Percentiles rank a stretch among this genome's conserved stretches.
Conservation (phyloP, 2,113 vertebrate species). For the Petaurus breviceps region DNA sequence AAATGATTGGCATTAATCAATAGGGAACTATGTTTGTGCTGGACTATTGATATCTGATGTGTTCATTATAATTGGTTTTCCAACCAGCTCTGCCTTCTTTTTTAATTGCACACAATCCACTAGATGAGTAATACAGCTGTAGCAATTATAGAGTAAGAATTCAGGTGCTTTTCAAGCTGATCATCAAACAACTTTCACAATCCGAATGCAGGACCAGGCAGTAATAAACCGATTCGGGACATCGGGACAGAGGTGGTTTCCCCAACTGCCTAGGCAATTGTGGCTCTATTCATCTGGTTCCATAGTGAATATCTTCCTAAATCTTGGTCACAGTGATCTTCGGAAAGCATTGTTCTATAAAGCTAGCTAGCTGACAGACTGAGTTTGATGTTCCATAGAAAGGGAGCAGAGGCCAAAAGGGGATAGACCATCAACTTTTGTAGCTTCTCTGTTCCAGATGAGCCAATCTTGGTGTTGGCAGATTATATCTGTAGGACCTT, state of each 20-base stretch:
- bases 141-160: neutral
- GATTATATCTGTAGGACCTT: neutral
- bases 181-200: neutral
- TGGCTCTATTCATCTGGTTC: neutral
- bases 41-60: fast-evolving
- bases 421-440: neutral
- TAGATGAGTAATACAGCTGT: neutral
- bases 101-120: neutral
- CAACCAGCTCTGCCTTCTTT: neutral
- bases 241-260: neutral
- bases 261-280: fast-evolving
- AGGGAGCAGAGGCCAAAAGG: neutral
- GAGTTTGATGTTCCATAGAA: neutral
- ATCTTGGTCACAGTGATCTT: neutral
- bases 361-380: neutral
- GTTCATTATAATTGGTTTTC: constrained; percentile 47
- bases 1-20: neutral
- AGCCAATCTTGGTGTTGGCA: neutral
- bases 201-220: neutral
- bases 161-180: neutral
- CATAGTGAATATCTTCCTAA: constrained; percentile 8
- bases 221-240: neutral
- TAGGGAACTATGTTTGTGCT: fast-evolving
- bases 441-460: neutral
- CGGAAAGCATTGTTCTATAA: neutral